Evolutionary conservation across 1,140 invertebrate species (phyloP).

Genomic region (Rhizoglyphus robini): DNA sequence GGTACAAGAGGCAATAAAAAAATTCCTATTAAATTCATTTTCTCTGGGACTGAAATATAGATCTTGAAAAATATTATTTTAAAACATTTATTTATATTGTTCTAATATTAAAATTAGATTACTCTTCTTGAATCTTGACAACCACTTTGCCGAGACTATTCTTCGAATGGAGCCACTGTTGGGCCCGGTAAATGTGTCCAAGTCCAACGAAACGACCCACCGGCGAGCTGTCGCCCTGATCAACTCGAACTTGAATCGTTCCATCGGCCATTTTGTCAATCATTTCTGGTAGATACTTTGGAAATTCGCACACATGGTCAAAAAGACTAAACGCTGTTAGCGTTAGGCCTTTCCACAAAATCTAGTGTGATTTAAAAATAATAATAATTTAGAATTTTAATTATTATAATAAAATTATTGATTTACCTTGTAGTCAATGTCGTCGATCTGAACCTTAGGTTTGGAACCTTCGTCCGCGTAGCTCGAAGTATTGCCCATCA

Average conservation of each 20-base stretch:
- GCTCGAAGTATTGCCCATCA: conserved; percentile 32
- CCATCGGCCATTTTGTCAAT: not conserved
- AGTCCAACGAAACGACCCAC: not conserved
- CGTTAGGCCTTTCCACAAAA: not conserved
- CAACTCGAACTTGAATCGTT: not conserved
- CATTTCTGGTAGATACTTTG: not conserved
- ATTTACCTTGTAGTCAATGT: too few species aligned
- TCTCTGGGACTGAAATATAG: too few species aligned
- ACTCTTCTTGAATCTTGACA: too few species aligned
- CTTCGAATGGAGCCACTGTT: not conserved
- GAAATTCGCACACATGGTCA: not conserved
- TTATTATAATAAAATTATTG: too few species aligned
- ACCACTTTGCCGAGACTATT: conserved; percentile 15
- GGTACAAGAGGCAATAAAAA: too few species aligned
- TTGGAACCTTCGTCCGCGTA: conserved; percentile 26
- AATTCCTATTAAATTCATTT: too few species aligned
- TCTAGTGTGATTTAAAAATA: not conserved
- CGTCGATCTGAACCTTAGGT: not conserved
- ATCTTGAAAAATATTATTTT: too few species aligned
- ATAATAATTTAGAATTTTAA: too few species aligned
- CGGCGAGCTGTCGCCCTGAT: not conserved
- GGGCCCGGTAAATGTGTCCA: not conserved
- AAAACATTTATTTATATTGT: too few species aligned
- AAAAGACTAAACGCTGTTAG: conserved; percentile 1
- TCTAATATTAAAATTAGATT: too few species aligned